Percentiles rank a stretch among this genome's conserved stretches.
Evolutionary conservation across 2,888 invertebrate species (phyloP).

Genomic region (Nyleta sp.): DNA sequence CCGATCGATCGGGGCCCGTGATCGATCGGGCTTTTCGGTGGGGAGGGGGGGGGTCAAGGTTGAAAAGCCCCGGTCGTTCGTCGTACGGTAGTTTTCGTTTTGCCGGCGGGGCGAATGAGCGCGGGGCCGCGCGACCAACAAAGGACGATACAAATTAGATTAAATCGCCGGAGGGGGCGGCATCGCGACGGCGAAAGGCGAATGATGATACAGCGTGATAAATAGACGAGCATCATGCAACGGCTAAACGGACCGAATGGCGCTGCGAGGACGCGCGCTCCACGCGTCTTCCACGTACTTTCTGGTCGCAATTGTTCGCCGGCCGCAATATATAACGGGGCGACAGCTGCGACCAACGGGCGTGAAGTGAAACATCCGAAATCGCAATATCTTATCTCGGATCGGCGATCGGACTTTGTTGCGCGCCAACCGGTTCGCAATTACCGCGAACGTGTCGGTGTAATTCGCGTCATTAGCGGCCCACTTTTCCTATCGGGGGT

Average conservation of each 20-base stretch:
- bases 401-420: conserved; percentile 2
- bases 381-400: conserved; percentile 25
- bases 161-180: conserved; percentile 82
- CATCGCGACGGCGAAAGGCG: conserved; percentile 77
- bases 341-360: conserved; percentile 44
- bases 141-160: conserved; percentile 82
- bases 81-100: conserved; percentile 78
- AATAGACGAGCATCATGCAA: conserved; percentile 81
- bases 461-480: not conserved
- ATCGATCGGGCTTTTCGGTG: too few relatives aligned
- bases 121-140: conserved; percentile 79
- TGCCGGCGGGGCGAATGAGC: conserved; percentile 78
- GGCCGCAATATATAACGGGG: conserved; percentile 32
- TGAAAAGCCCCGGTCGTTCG: conserved; percentile 9
- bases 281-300: conserved; percentile 26
- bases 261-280: conserved; percentile 51
- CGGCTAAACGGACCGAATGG: conserved; percentile 78
- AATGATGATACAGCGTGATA: conserved; percentile 81
- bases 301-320: conserved; percentile 47
- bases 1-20: too few relatives aligned
- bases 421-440: conserved; percentile 4
- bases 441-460: conserved; percentile 10
- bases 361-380: conserved; percentile 39
- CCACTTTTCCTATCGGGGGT: conserved; percentile 14
- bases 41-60: too few relatives aligned